phyloP scores from a whole-genome alignment of 2,888 invertebrate genomes.

The Pycnomerus fuliginosus region DNA sequence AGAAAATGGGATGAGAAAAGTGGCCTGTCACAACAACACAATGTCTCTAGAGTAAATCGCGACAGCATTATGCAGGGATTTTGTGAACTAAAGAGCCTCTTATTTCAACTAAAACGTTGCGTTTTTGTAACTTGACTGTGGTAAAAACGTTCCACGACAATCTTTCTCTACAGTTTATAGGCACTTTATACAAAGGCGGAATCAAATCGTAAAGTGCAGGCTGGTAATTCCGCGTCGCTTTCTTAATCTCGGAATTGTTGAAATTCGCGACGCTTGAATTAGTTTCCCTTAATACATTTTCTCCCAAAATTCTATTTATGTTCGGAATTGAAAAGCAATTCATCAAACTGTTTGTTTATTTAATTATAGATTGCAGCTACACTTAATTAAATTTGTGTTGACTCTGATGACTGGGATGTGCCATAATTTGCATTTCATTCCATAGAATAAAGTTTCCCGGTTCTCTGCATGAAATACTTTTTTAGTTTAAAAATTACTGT shows the following conservation, averaged over 20 bases:
- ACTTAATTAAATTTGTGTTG: slow-evolving; percentile 32
- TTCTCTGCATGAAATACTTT: too few relatives aligned
- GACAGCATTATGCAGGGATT: slow-evolving; percentile 18
- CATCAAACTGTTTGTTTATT: slow-evolving; percentile 33
- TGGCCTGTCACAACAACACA: slow-evolving; percentile 21
- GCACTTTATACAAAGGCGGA: too few relatives aligned
- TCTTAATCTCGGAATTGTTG: too few relatives aligned
- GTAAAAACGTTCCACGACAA: too few relatives aligned
- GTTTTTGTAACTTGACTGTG: too few relatives aligned
- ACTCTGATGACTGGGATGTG: slow-evolving; percentile 25
- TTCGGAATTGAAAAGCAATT: slow-evolving; percentile 23
- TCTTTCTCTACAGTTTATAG: too few relatives aligned
- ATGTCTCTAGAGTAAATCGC: slow-evolving; percentile 17
- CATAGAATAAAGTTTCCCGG: too few relatives aligned
- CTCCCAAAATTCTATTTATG: not conserved
- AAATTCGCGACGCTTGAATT: too few relatives aligned
- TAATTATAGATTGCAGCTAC: slow-evolving; percentile 32
- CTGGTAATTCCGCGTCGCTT: too few relatives aligned
- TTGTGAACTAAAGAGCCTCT: slow-evolving; percentile 18
- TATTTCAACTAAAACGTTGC: slow-evolving; percentile 17
- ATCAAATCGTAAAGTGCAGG: too few relatives aligned
- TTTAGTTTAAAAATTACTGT: too few relatives aligned
- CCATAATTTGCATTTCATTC: slow-evolving; percentile 28
- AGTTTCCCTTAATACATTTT: too few relatives aligned
- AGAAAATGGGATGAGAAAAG: slow-evolving; percentile 20